Conservation (phyloP, 1,140 invertebrate genomes). For the Rhopalosiphum maidis region DNA sequence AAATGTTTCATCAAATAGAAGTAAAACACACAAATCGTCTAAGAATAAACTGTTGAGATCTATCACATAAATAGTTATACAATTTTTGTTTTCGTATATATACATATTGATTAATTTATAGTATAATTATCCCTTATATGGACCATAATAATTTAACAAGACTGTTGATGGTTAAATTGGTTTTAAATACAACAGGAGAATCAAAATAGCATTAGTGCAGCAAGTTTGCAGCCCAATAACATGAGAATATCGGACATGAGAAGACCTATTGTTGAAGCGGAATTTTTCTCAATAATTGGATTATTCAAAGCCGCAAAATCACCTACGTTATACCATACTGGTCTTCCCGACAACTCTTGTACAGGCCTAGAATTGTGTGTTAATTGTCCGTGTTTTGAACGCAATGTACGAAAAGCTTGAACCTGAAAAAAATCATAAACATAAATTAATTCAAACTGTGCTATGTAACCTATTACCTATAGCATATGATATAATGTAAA, state of each 20-base stretch:
- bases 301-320: background rate
- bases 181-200: background rate
- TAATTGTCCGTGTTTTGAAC: conserved; percentile 70
- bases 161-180: background rate
- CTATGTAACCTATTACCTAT: background rate
- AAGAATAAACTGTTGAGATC: conserved; percentile 33
- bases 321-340: conserved; percentile 60
- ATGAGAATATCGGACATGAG: background rate
- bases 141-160: background rate
- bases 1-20: background rate
- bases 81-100: background rate
- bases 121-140: background rate
- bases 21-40: background rate
- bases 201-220: background rate
- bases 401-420: conserved; percentile 76
- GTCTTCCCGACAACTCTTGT: conserved; percentile 74
- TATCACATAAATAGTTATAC: conserved; percentile 35
- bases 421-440: conserved; percentile 67
- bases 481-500: background rate
- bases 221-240: background rate
- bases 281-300: background rate
- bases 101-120: background rate
- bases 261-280: background rate
- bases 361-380: conserved; percentile 80
- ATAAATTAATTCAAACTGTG: background rate